A percentile compares a stretch with the other conserved stretches of the same genome.
Conservation (phyloP, 2,888 invertebrate species). For the Perizoma affinitatum region DNA sequence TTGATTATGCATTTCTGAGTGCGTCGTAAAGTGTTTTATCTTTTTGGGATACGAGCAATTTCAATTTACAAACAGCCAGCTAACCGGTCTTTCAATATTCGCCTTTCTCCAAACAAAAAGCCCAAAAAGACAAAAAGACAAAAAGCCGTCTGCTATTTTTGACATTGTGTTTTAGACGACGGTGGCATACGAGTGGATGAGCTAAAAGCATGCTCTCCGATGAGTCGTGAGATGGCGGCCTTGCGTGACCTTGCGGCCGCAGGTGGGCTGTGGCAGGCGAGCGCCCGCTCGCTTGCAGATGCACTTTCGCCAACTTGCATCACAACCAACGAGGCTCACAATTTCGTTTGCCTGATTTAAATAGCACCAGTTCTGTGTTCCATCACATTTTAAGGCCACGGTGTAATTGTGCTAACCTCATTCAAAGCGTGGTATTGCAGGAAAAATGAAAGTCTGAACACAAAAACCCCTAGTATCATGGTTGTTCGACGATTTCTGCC, state of each 20-base stretch:
- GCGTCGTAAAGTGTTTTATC: constrained; percentile 18
- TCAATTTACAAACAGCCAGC: neutral
- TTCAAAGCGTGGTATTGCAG: too few species aligned
- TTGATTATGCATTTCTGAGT: constrained; percentile 13
- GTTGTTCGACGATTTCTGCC: too few species aligned
- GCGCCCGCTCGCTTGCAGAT: constrained; percentile 16
- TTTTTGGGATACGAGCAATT: constrained; percentile 14
- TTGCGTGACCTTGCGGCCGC: constrained; percentile 51
- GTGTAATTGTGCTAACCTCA: too few species aligned
- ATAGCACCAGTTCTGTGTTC: too few species aligned
- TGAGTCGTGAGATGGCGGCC: constrained; percentile 41
- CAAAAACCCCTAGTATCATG: too few species aligned
- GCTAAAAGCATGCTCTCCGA: neutral
- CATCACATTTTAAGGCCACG: too few species aligned
- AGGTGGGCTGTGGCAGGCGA: constrained; percentile 27
- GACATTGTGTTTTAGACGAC: too few species aligned
- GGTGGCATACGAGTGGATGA: neutral
- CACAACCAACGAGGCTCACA: neutral
- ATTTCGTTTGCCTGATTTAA: neutral
- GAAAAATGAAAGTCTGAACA: too few species aligned
- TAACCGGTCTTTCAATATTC: neutral
- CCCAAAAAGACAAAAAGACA: too few species aligned
- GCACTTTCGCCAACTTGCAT: constrained; percentile 24
- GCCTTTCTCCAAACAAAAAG: neutral
- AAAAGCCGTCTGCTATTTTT: too few species aligned